These are phyloP conservation scores for Coenonympha arcania DNA, from an alignment of 2,888 invertebrate species.

Conservation along the genomic window DNA sequence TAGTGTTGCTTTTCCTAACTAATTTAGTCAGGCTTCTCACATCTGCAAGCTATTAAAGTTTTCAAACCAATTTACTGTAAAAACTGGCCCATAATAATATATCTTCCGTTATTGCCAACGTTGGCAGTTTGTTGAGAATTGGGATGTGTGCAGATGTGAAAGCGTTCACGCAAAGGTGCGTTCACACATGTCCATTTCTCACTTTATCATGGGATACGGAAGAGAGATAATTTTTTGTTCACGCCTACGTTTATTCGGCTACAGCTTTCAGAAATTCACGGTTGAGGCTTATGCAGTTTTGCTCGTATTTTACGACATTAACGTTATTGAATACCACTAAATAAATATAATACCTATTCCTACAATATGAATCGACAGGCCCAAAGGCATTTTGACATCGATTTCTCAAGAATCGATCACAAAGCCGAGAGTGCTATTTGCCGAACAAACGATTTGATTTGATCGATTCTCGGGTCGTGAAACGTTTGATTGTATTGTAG, in stretches of 20 bases:
- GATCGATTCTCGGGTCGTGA: conserved; percentile 26
- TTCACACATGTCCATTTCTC: conserved; percentile 16
- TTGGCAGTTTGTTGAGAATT: conserved; percentile 5
- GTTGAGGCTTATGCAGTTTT: too few species aligned
- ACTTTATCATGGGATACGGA: conserved; percentile 2
- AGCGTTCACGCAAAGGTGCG: conserved; percentile 19
- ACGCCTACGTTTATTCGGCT: too few species aligned
- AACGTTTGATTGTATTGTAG: conserved; percentile 25
- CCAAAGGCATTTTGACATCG: conserved; percentile 19
- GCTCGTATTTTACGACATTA: too few species aligned
- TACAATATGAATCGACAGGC: neutral
- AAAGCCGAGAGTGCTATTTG: conserved; percentile 25
- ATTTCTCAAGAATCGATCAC: conserved; percentile 21
- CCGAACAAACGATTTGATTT: conserved; percentile 29
- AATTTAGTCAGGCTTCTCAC: too few species aligned
- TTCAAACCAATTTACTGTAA: neutral
- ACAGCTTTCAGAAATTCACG: too few species aligned
- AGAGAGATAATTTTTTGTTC: neutral
- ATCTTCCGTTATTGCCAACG: conserved; percentile 6
- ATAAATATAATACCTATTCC: too few species aligned
- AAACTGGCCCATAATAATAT: conserved; percentile 11
- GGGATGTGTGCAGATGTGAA: conserved; percentile 17
- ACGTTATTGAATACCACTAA: too few species aligned
- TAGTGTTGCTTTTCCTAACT: too few species aligned
- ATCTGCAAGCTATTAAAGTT: neutral